Evolutionary conservation across 2,888 invertebrate species (phyloP).

Genomic region (Megalurothrips usitatus): DNA sequence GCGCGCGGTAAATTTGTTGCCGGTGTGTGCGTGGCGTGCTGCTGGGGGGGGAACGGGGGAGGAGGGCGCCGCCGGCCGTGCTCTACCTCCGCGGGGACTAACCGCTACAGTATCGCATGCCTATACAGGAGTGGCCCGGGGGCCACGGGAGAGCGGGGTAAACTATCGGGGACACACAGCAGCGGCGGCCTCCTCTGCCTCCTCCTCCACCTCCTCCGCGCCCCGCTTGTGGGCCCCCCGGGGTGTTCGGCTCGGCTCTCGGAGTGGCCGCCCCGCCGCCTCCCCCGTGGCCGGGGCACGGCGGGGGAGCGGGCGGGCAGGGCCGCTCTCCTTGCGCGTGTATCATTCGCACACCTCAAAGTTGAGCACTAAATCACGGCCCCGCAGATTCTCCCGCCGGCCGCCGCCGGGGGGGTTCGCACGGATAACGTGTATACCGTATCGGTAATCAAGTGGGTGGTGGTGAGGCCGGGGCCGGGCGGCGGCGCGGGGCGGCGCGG

Average conservation of each 20-base stretch:
- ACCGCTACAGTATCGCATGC: too few relatives aligned
- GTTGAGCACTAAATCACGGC: not conserved
- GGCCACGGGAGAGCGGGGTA: too few relatives aligned
- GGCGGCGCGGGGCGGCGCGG: not conserved
- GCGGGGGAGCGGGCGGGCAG: too few relatives aligned
- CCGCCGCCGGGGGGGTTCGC: too few relatives aligned
- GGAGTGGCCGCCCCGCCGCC: too few relatives aligned
- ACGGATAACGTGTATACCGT: not conserved
- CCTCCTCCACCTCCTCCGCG: not conserved
- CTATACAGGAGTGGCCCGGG: not conserved
- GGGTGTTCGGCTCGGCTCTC: not conserved
- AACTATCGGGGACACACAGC: too few relatives aligned
- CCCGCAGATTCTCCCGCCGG: not conserved
- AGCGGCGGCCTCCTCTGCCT: not conserved
- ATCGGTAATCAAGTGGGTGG: slow-evolving; percentile 12
- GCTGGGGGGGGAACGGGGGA: too few relatives aligned
- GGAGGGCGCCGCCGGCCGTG: too few relatives aligned
- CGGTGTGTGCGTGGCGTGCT: too few relatives aligned
- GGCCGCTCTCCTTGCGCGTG: not conserved
- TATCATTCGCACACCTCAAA: not conserved
- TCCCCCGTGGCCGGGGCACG: too few relatives aligned
- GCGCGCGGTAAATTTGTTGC: too few relatives aligned
- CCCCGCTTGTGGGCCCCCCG: not conserved
- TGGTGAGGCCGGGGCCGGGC: not conserved
- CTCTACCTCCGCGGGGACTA: too few relatives aligned